phyloP scores from a whole-genome alignment of 1,140 invertebrate genomes.

The Sinonovacula constricta region DNA sequence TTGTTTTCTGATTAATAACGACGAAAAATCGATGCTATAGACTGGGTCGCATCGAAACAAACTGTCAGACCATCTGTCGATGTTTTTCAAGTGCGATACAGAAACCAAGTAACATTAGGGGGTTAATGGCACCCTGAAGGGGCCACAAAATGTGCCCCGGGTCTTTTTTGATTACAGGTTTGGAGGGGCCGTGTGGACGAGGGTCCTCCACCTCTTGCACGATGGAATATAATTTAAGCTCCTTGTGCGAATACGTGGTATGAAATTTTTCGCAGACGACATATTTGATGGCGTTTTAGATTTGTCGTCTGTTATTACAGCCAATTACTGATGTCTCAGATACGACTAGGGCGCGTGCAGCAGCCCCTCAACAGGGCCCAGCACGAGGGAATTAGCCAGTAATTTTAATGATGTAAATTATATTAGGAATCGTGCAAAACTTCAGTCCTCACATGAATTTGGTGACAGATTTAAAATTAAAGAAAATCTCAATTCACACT shows the following conservation, averaged over 20 bases:
- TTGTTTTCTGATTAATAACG: conserved; percentile 48
- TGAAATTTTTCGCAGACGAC: conserved; percentile 49
- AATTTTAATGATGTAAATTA: no score
- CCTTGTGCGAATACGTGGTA: conserved; percentile 30
- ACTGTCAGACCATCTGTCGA: conserved; percentile 39
- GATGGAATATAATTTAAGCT: conserved; percentile 31
- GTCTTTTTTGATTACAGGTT: conserved; percentile 51
- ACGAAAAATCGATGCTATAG: conserved; percentile 34
- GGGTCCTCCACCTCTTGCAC: no score
- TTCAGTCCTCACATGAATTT: no score
- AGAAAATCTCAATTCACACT: no score
- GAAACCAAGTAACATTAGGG: conserved; percentile 20
- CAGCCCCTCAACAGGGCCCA: background rate
- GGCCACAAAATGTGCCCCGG: conserved; percentile 34
- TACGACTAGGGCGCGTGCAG: background rate
- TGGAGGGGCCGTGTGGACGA: no score
- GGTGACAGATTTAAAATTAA: no score
- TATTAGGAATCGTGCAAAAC: no score
- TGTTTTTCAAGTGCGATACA: conserved; percentile 32
- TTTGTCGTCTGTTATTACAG: conserved; percentile 51
- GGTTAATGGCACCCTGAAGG: conserved; percentile 38
- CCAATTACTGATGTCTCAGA: conserved; percentile 28
- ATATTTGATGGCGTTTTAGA: conserved; percentile 8
- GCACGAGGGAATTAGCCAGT: no score
- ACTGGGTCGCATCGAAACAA: conserved; percentile 32